Evolutionary conservation across 2,797 vertebrate genomes (phyloP), one percentile per base, ranked within the genome.

Genomic region (Delichon dasypus): DNA sequence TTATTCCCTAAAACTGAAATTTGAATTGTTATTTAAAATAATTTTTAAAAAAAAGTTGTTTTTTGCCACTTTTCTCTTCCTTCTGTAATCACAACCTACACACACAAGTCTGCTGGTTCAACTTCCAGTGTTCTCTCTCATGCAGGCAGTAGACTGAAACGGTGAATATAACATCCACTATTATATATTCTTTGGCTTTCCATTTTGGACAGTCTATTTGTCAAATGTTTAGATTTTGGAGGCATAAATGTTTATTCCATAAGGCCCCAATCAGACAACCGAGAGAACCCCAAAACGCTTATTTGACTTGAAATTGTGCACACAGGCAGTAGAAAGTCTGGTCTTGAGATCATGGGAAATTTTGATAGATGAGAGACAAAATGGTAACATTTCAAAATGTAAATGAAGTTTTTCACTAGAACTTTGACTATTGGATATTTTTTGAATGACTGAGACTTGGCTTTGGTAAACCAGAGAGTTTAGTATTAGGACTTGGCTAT

Each of bases 151-250:
- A 82, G 34, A 54, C 26, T 64, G 77, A 87, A 91, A 79, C 34
- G 48, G 22, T 67, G 5, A 86, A 67, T 74, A 29, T 70, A 57
- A 50, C 19, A 74, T 53, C 19, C 34, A 42, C 17, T 82, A 4
- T 86, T 90, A 51, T 13, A 70, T 47, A 32, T 23, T 84, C 23
- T 75, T 72, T 66, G 44, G 8, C 26, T 45, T 55, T 19, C 5
- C 10, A 42, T 89, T 91, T 90, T 55, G 90, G 77, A 53, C 29
- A 87, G 22, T 29, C 17, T 81, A 25, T 75, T 86, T 88, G 13
- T 73, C 60, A 90, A 77, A 91, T 76, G 29, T 72, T 94, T 75
- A 54, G 21, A 61, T 87, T 90, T 88, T 92, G 17, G 45, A 82
- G 17, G 34, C 22, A 67, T 76, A 85, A 81, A 53, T 87, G 4